phyloP scores from a whole-genome alignment of 2,888 invertebrate species.

The Sussaba pulchella region DNA sequence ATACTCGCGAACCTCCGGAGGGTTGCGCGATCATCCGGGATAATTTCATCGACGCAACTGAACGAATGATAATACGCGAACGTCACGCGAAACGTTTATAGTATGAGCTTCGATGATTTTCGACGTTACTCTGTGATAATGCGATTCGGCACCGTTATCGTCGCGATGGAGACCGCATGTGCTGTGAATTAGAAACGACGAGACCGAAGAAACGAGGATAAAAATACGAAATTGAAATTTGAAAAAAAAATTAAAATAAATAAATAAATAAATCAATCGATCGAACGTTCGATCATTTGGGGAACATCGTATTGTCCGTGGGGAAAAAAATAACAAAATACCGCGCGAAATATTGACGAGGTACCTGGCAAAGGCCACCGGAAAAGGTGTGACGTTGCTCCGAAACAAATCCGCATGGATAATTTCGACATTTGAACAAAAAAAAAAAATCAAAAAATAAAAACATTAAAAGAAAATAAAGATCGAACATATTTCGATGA shows the following conservation, averaged over 20 bases:
- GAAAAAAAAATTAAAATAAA: not conserved
- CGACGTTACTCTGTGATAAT: slow-evolving; percentile 58
- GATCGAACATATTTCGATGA: not conserved
- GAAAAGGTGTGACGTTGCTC: slow-evolving; percentile 33
- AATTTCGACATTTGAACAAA: not conserved
- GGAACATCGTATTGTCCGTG: slow-evolving; percentile 21
- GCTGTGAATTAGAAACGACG: not conserved
- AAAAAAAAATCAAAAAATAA: not conserved
- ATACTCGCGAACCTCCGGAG: not conserved
- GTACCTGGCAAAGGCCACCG: slow-evolving; percentile 63
- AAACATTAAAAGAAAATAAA: slow-evolving; percentile 8
- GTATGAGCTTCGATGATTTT: slow-evolving; percentile 33
- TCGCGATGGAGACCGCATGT: slow-evolving; percentile 16
- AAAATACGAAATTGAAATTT: too few relatives aligned
- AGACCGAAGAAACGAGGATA: not conserved
- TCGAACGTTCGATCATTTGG: slow-evolving; percentile 2
- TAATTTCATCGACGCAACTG: not conserved
- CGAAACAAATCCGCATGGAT: slow-evolving; percentile 39
- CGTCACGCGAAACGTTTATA: slow-evolving; percentile 5
- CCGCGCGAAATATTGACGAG: slow-evolving; percentile 66
- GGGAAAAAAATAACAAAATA: not conserved
- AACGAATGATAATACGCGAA: slow-evolving; percentile 10
- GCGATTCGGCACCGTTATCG: slow-evolving; percentile 34
- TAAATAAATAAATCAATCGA: too few relatives aligned
- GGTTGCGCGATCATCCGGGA: not conserved